Percentiles rank a stretch among this genome's conserved stretches.
Conservation (phyloP, 2,113 vertebrate species). For the Anthoscopus minutus region DNA sequence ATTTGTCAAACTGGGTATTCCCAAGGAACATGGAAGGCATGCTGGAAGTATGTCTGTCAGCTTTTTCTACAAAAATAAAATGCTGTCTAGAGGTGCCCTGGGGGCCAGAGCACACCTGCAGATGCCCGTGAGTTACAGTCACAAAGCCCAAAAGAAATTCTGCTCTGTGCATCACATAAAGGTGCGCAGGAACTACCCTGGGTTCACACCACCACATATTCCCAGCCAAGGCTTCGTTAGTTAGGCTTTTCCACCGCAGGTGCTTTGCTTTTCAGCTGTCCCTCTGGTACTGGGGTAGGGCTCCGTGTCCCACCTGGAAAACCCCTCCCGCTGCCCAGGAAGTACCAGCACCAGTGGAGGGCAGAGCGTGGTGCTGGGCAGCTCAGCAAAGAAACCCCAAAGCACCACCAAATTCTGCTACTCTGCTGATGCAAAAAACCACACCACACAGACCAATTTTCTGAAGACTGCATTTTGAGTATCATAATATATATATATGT, state of each 20-base stretch:
- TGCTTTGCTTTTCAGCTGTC: background rate
- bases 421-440: conserved; percentile 67
- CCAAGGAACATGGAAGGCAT: background rate
- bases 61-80: conserved; percentile 31
- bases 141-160: background rate
- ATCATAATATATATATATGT: conserved; percentile 77
- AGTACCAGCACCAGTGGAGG: background rate
- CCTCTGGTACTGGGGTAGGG: background rate
- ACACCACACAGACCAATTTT: conserved; percentile 74
- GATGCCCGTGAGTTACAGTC: background rate
- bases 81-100: background rate
- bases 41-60: background rate
- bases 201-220: background rate
- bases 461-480: conserved; percentile 79
- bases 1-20: background rate
- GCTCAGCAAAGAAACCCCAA: background rate
- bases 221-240: background rate
- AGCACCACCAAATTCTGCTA: background rate
- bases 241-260: background rate
- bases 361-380: background rate
- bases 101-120: background rate
- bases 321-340: background rate
- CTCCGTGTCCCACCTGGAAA: background rate
- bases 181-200: background rate
- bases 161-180: background rate